Base-by-base conservation (phyloP, 2,113 vertebrate genomes). In the Actenoides hombroni region DNA sequence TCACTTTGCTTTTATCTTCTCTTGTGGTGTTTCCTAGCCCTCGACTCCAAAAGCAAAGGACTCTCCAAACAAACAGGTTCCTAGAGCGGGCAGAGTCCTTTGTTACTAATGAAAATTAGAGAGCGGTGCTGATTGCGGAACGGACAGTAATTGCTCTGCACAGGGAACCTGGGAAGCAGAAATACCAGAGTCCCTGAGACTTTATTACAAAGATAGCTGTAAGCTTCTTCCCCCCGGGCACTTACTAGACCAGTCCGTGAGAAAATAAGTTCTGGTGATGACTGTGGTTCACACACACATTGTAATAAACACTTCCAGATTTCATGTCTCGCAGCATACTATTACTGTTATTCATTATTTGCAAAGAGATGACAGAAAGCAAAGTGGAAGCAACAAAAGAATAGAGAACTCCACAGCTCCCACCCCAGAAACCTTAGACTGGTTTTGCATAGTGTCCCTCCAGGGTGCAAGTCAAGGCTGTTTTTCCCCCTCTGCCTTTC, bases 271-370 rank as follows among this genome's bases (percentile, higher is more conserved):
- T 53, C 92, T 93, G 88, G 33, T 54, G 92, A 84, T 51, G 96
- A 84, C 90, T 95, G 12, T 16, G 59, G 88, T 91, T 73, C 95
- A 76, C 96, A 94, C 93, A 96, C 94, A 90, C 4, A 16, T 1
- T 74, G 95, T 61, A 81, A 96, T 96, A 97, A 96, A 92, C 59
- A 21, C 88, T 96, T 94, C 94, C 96, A 96, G 95, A 96, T 95
- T 91, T 53, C 77, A 42, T 59, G 95, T 89, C 96, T 96, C 23
- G 3, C 75, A 94, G 94, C 94, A 74, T 69, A 87, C 83, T 86
- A 26, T 60, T 73, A 25, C 88, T 81, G 90, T 56, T 94, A 90
- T 28, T 94, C 95, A 88, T 90, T 93, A 91, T 87, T 76, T 75
- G 74, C 94, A 91, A 75, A 61, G 90, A 92, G 83, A 96, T 89